These are phyloP conservation scores for Onychomys leucogaster DNA, from an alignment of 2,797 vertebrate genomes.

Conservation along the genomic window DNA sequence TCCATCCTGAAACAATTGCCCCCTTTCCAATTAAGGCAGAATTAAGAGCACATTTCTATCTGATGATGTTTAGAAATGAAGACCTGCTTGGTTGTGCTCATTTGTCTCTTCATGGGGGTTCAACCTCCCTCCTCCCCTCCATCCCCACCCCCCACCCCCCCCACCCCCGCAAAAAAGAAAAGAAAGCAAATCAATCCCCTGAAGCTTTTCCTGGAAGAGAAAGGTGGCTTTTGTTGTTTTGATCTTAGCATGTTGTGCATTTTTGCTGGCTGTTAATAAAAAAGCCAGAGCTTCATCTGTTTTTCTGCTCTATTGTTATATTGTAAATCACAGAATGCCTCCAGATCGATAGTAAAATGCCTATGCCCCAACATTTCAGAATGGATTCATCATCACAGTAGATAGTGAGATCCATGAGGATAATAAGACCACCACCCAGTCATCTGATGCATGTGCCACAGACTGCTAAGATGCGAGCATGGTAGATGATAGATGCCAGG, in stretches of 20 bases:
- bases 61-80: constrained; percentile 65
- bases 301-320: constrained; percentile 45
- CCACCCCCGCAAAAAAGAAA: too few relatives aligned
- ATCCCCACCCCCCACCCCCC: neutral
- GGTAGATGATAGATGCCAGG: constrained; percentile 72
- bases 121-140: neutral
- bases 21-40: constrained; percentile 74
- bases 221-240: constrained; percentile 72
- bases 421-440: constrained; percentile 78
- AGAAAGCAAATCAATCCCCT: constrained; percentile 66
- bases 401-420: constrained; percentile 48
- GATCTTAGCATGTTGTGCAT: constrained; percentile 72
- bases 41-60: constrained; percentile 80
- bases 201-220: constrained; percentile 56
- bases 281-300: constrained; percentile 59
- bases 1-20: constrained; percentile 76
- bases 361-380: constrained; percentile 61
- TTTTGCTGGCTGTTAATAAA: constrained; percentile 69
- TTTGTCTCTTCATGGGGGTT: constrained; percentile 51
- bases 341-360: constrained; percentile 66
- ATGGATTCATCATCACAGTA: constrained; percentile 46
- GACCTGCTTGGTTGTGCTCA: constrained; percentile 44
- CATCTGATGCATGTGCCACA: constrained; percentile 78
- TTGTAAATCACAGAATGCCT: neutral
- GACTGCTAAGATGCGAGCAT: constrained; percentile 77